Conservation (phyloP, 2,888 invertebrate genomes). For the Plagodis pulveraria region DNA sequence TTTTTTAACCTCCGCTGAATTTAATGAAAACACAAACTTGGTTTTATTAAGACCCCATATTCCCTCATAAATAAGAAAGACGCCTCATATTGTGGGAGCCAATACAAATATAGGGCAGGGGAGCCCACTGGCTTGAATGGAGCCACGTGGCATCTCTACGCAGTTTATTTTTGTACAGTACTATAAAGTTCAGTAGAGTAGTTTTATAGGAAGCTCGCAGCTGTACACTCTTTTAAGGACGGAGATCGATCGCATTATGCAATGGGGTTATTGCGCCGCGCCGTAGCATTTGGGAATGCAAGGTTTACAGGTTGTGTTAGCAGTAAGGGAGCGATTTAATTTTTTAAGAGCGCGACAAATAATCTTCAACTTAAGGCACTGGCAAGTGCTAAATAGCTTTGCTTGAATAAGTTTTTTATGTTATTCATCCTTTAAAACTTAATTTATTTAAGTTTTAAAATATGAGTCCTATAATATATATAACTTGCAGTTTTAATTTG, state of each 20-base stretch:
- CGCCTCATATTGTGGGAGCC: conserved; percentile 30
- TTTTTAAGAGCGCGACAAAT: no score
- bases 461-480: no score
- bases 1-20: background rate
- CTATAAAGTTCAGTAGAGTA: conserved; percentile 8
- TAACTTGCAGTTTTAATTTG: no score
- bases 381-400: no score
- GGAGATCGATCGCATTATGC: conserved; percentile 8
- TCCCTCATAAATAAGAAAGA: conserved; percentile 24
- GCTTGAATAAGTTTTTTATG: no score
- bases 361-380: no score
- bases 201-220: conserved; percentile 11
- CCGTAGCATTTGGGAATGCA: conserved; percentile 2
- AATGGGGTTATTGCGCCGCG: conserved; percentile 12
- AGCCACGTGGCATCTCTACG: conserved; percentile 54
- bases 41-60: conserved; percentile 17
- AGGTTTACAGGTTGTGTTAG: background rate
- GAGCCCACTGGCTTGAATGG: conserved; percentile 33
- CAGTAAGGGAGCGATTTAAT: background rate
- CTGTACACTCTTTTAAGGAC: conserved; percentile 9
- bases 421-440: no score
- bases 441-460: no score
- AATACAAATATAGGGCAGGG: conserved; percentile 50
- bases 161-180: conserved; percentile 46
- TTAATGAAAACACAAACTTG: conserved; percentile 17